phyloP scores from a whole-genome alignment of 2,888 invertebrate genomes.

The Xanthorhoe spadicearia region DNA sequence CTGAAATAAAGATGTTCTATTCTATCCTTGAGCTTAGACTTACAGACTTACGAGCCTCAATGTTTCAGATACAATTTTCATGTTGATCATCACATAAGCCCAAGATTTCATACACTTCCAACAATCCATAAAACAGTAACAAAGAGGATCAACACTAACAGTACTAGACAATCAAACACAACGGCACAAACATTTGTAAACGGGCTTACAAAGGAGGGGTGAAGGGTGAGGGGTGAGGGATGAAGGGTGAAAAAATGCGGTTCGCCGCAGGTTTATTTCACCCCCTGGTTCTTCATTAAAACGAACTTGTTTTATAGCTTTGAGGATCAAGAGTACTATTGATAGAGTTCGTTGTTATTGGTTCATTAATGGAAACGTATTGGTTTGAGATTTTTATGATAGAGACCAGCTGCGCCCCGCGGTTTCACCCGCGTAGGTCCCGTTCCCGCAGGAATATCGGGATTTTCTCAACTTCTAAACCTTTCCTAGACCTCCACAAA shows the following conservation, averaged over 20 bases:
- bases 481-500: too few species aligned
- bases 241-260: conserved; percentile 28
- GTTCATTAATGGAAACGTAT: not conserved
- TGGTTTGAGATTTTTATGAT: too few species aligned
- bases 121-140: conserved; percentile 9
- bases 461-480: too few species aligned
- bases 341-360: not conserved
- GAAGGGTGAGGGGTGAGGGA: conserved; percentile 9
- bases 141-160: conserved; percentile 26
- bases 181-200: conserved; percentile 39
- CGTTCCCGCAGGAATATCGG: too few species aligned
- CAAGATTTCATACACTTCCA: not conserved
- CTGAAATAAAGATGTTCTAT: too few species aligned
- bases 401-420: too few species aligned
- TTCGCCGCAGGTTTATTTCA: conserved; percentile 36
- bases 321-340: not conserved
- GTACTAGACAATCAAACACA: conserved; percentile 40
- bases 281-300: conserved; percentile 39
- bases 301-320: conserved; percentile 25
- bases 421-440: too few species aligned
- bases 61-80: not conserved
- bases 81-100: not conserved
- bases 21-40: too few species aligned
- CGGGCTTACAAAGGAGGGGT: conserved; percentile 34
- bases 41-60: too few species aligned